Evolutionary conservation across 2,888 invertebrate species (phyloP), one percentile per base, ranked within the genome.

Genomic region (Belgica antarctica): DNA sequence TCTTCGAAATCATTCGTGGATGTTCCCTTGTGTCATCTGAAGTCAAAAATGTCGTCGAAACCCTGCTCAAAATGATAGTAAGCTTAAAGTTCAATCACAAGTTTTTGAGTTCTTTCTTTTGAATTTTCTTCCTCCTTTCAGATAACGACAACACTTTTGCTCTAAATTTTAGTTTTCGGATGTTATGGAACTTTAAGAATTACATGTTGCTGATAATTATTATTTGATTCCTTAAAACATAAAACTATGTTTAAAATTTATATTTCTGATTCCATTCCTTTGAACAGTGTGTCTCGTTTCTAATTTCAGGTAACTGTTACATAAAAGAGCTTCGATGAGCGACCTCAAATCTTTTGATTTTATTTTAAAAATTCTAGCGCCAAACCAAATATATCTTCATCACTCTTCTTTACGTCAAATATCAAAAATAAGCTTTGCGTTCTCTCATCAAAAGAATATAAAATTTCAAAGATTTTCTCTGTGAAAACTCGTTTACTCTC

Each of bases 11-110:
- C n/a, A n/a, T n/a, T n/a, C n/a, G n/a, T n/a, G n/a, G n/a, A n/a
- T n/a, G n/a, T n/a, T n/a, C n/a, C n/a, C n/a, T n/a, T n/a, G n/a
- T n/a, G n/a, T n/a, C n/a, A n/a, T n/a, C n/a, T n/a, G n/a, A n/a
- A n/a, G n/a, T n/a, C n/a, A n/a, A n/a, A n/a, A n/a, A n/a, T n/a
- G n/a, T n/a, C n/a, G n/a, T n/a, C n/a, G n/a, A n/a, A n/a, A n/a
- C n/a, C n/a, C n/a, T n/a, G n/a, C n/a, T n/a, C n/a, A n/a, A n/a
- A n/a, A n/a, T n/a, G n/a, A n/a, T n/a, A n/a, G n/a, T n/a, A n/a
- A n/a, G n/a, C n/a, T 31, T 41, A 41, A 41, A 41, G n/a, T 41
- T 41, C 41, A 41, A 41, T 41, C 41, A 41, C 41, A 41, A 41
- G 41, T 41, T 15, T 41, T 41, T 41, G 41, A 41, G 41, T 41